These are phyloP conservation scores for Tapirus indicus DNA, from an alignment of 2,797 vertebrate species.

Conservation along the genomic window DNA sequence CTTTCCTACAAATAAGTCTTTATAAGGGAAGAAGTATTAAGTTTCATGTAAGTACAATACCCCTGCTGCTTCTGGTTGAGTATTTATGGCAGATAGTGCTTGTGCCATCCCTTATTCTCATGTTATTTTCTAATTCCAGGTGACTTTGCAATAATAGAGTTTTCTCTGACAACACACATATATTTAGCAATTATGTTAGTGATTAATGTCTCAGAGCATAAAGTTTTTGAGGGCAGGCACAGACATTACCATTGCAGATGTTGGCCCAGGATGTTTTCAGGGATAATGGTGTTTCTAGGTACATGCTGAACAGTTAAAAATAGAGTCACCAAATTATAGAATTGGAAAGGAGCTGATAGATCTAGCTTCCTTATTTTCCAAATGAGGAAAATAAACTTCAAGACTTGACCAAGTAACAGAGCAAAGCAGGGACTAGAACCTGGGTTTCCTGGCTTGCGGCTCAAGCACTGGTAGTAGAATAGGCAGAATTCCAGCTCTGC, in stretches of 20 bases:
- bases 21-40: neutral
- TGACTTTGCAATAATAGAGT: neutral
- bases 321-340: neutral
- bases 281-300: neutral
- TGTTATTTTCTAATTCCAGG: neutral
- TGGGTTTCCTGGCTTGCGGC: neutral
- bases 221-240: neutral
- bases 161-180: neutral
- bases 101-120: no score
- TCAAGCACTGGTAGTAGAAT: neutral
- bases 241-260: neutral
- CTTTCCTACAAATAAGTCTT: constrained; percentile 2
- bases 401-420: neutral
- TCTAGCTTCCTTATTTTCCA: neutral
- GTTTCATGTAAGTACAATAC: neutral
- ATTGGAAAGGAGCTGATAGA: neutral
- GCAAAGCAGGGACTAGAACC: neutral
- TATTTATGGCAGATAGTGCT: neutral
- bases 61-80: neutral
- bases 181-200: neutral
- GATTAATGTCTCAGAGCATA: neutral
- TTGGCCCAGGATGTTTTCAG: neutral
- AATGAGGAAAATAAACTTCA: neutral
- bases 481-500: neutral
- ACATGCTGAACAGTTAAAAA: neutral